Conservation (phyloP, 2,888 invertebrate genomes). For the Oligia fasciuncula region DNA sequence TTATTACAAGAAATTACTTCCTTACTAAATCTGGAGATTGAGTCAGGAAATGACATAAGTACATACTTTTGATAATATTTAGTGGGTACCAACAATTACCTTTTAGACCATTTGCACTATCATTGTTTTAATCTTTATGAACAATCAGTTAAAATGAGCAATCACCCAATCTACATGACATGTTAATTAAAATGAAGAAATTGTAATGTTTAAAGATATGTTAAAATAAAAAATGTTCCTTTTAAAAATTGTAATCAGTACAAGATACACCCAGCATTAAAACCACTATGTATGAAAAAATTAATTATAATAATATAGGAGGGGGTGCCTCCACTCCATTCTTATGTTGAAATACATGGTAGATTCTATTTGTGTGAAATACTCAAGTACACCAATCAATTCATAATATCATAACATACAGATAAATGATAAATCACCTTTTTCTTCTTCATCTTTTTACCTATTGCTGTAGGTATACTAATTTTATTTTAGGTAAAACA, state of each 20-base stretch:
- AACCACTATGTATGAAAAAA: neutral
- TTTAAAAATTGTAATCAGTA: neutral
- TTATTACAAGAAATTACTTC: constrained; percentile 18
- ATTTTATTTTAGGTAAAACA: neutral
- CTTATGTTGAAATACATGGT: neutral
- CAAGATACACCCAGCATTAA: neutral
- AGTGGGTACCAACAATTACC: constrained; percentile 31
- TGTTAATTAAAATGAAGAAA: constrained; percentile 27
- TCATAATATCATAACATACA: too few relatives aligned
- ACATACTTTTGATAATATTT: constrained; percentile 32
- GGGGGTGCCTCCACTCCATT: neutral
- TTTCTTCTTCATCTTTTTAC: too few relatives aligned
- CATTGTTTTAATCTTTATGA: constrained; percentile 42
- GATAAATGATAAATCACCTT: neutral
- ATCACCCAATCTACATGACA: constrained; percentile 54
- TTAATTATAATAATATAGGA: neutral
- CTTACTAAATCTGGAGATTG: constrained; percentile 16
- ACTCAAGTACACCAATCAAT: neutral
- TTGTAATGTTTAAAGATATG: neutral
- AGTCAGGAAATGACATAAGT: constrained; percentile 44
- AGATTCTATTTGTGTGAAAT: neutral
- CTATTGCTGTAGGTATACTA: too few relatives aligned
- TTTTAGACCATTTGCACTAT: constrained; percentile 42
- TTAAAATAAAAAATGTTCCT: neutral
- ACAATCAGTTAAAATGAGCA: constrained; percentile 19